A percentile compares a stretch with the other conserved stretches of the same genome.
phyloP scores from a whole-genome alignment of 2,113 vertebrate genomes.

The Ammospiza nelsoni region DNA sequence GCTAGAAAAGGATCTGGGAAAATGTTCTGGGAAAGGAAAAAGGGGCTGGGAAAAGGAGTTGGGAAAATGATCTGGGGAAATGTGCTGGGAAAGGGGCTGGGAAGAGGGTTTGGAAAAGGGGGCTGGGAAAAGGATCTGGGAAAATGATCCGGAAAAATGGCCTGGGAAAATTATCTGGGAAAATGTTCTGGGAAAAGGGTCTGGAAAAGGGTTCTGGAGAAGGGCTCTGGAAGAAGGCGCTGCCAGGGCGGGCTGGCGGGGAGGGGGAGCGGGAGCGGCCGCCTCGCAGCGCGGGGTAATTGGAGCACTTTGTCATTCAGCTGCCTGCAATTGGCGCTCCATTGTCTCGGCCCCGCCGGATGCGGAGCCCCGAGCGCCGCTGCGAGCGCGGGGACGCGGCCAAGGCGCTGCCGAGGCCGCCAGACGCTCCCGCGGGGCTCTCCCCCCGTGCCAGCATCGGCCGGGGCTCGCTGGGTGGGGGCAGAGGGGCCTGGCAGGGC shows the following conservation, averaged over 20 bases:
- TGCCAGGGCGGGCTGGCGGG: not conserved
- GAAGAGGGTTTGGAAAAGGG: no score
- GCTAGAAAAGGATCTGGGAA: no score
- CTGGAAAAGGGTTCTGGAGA: not conserved
- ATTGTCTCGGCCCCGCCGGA: slow-evolving; percentile 69
- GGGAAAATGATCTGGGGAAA: no score
- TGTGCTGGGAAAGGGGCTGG: no score
- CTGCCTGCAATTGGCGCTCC: slow-evolving; percentile 76
- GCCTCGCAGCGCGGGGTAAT: slow-evolving; percentile 64
- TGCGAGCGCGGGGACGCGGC: slow-evolving; percentile 28
- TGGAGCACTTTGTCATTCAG: slow-evolving; percentile 81
- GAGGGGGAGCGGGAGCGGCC: not conserved
- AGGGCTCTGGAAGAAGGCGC: not conserved
- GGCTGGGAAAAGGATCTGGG: no score
- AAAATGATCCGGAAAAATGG: no score
- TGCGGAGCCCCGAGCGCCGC: slow-evolving; percentile 25
- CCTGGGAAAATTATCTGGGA: no score
- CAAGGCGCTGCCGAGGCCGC: slow-evolving; percentile 46
- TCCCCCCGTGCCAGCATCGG: not conserved
- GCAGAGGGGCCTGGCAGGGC: not conserved
- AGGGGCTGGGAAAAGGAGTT: no score
- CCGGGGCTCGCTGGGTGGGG: not conserved
- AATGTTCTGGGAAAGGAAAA: not conserved
- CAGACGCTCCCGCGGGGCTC: not conserved
- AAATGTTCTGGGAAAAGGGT: no score